Base-by-base conservation (phyloP, 1,140 invertebrate species). In the Bombus soroeensis region DNA sequence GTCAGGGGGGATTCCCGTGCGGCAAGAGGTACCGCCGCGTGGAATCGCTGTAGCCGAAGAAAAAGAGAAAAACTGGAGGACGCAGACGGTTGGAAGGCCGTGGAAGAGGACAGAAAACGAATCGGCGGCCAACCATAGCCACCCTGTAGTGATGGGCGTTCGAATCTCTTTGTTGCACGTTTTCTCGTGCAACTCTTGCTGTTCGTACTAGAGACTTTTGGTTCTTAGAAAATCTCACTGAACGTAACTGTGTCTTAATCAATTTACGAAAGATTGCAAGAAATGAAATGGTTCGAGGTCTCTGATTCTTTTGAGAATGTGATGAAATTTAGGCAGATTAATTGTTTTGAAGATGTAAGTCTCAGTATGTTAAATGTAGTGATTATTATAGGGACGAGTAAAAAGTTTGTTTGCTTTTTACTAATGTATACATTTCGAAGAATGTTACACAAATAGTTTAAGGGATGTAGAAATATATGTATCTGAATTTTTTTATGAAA, bases 1-100 rank as follows among this genome's bases (percentile, higher is more conserved):
- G 92, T 92, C 91, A 90, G 88, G 84, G 92, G 82, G 88, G 90
- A 91, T 92, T 91, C 88, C 91, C 86, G 87, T 91, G 92, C 90
- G 91, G 90, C 88, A 78, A 90, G 87, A 87, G 84, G 86, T 87
- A 85, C 74, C 83, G 77, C 77, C 76, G 81, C 72, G 75, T 43
- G 73, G 83, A 88, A 90, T 87, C 81, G 82, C 34, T 74, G 82
- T 76, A 71, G 70, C 75, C 70, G 75, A 82, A 81, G 83, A 85
- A 83, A 87, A 88, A 87, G 71, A 74, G 41, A 59, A 70, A 62
- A 84, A 77, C 43, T n/a, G 84, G 13, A 39, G 68, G 47, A 76
- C 53, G 57, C 59, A 68, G 85, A 74, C 57, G 57, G 77, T 43
- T 64, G n/a, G 13, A 70, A 32, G 25, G 43, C n/a, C 2, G 32